Evolutionary conservation across 2,113 vertebrate species (phyloP), one percentile per base, ranked within the genome.

Genomic region (Megaptera novaeangliae): DNA sequence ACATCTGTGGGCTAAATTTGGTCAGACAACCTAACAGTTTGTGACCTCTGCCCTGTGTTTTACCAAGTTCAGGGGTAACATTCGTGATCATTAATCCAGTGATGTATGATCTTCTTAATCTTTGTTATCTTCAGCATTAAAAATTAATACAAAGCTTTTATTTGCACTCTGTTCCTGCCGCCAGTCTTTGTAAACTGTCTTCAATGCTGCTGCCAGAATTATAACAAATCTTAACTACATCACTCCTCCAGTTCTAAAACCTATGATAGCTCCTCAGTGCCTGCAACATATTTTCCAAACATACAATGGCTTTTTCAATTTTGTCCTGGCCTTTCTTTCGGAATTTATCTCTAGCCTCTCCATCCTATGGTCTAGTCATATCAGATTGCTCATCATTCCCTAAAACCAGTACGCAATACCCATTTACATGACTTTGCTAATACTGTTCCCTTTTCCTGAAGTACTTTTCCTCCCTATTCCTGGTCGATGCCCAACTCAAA

Each of bases 121-220:
- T 84, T 59, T 86, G 77, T 94, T 36, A 95, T 88, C 78, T 90
- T 96, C 14, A 87, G n/a, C 11, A 23, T 74, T 96, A 87, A 94
- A 77, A 93, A 88, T 71, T 83, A 77, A 71, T 63, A 55, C n/a
- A 95, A 41, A 93, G 39, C 18, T 94, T 96, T 78, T 72, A 31
- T 82, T 78, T 88, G 41, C 1, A 82, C 1, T 44, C 4, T 63
- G 8, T 66, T 29, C 11, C 25, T 82, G 25, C 41, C 6, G 46
- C n/a, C 2, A 63, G 52, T 92, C 34, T 87, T 94, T 92, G 39
- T 55, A 87, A 92, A 83, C 5, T 61, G 2, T 46, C 44, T 94
- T 75, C 39, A 61, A 34, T 1, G 5, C 18, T 23, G 27, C 41
- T 93, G 17, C n/a, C 21, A 77, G 78, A 72, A 94, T 89, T 59